Base-by-base conservation (phyloP, 2,113 vertebrate genomes). In the Rhineura floridana region DNA sequence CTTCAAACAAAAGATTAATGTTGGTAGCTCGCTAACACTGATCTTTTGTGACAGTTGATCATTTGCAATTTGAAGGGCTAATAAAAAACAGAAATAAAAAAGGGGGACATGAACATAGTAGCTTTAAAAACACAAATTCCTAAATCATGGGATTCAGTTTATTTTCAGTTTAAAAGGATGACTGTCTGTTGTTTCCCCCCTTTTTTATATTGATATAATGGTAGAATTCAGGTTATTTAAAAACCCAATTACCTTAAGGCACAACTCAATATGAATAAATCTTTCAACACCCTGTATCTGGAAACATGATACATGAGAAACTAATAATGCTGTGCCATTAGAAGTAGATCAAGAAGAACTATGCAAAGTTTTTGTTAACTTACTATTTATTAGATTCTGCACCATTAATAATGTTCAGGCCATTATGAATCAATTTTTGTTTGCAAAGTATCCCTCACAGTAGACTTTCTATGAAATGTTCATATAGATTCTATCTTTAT, bases 41-140 rank as follows among this genome's bases (percentile, higher is more conserved):
- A 98, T 98, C 93, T 95, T 95, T 95, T 97, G 94, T 98, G 98
- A 98, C 98, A 98, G 97, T 95, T 98, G 97, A 97, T 97, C 97
- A 97, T 98, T 97, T 97, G 95, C 65, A 96, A 97, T 96, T 98
- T 97, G 96, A 97, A 95, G 91, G 96, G 96, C 95, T 97, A 97
- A 97, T 97, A 97, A 97, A 96, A 96, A 94, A 96, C 96, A 93
- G 96, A 94, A 95, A 97, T 95, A 91, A 93, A 84, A 89, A 86
- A 39, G 87, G 82, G 91, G 96, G 94, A 94, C 91, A 95, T 90
- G 86, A 94, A 95, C 95, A 91, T 90, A 91, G 86, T 90, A 81
- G 88, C 84, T 95, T 94, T 55, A 83, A 70, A 94, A 83, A 86
- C 90, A 88, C 76, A 87, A 12, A 50, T 88, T 93, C 65, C 80